Percentiles rank a stretch among this genome's conserved stretches.
Conservation (phyloP, 2,113 vertebrate species). For the Blennius ocellaris region DNA sequence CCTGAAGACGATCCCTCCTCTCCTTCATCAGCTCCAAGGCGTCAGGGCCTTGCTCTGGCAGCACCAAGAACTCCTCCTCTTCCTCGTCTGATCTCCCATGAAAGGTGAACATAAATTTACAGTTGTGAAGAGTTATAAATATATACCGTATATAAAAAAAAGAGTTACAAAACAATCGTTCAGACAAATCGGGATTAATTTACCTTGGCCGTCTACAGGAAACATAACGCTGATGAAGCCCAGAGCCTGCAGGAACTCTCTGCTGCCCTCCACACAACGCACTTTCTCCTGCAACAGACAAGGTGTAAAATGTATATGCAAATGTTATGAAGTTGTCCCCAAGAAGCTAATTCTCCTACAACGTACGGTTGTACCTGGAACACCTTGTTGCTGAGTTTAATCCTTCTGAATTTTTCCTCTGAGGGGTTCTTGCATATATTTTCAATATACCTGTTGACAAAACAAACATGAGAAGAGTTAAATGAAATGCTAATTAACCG, state of each 20-base stretch:
- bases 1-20: constrained; percentile 85
- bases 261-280: constrained; percentile 86
- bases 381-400: constrained; percentile 94
- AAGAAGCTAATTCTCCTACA: no score
- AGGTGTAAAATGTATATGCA: background rate
- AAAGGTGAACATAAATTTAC: background rate
- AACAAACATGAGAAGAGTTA: background rate
- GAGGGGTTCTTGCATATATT: constrained; percentile 92
- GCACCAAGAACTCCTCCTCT: constrained; percentile 91
- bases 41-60: constrained; percentile 81
- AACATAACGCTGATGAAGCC: constrained; percentile 87
- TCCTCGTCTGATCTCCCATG: constrained; percentile 76
- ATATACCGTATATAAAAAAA: no score
- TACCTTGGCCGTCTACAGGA: constrained; percentile 88
- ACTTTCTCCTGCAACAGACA: constrained; percentile 88
- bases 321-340: background rate
- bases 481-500: no score
- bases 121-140: background rate
- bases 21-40: constrained; percentile 83
- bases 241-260: constrained; percentile 90
- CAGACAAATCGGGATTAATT: constrained; percentile 6
- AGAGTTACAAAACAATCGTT: no score
- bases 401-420: constrained; percentile 94
- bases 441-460: constrained; percentile 89
- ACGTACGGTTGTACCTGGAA: constrained; percentile 86